These are phyloP conservation scores for Sigmodon hispidus DNA, from an alignment of 2,113 vertebrate genomes.

Conservation along the genomic window DNA sequence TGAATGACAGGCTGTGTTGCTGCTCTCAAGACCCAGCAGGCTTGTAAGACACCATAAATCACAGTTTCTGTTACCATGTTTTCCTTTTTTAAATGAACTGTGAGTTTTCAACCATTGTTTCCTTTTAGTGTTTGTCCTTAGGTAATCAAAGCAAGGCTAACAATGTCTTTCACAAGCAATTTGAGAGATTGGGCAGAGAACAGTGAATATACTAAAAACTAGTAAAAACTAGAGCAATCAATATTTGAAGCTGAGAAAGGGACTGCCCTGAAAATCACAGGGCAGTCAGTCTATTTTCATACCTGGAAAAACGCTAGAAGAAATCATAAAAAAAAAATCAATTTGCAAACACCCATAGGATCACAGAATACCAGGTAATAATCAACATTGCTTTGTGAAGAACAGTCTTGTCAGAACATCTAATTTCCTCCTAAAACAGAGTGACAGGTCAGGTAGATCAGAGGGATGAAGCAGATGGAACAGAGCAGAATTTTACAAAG, in stretches of 20 bases:
- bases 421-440: slow-evolving; percentile 79
- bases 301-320: slow-evolving; percentile 69
- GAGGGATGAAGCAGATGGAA: slow-evolving; percentile 64
- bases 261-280: slow-evolving; percentile 73
- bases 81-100: slow-evolving; percentile 24
- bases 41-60: slow-evolving; percentile 7
- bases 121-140: slow-evolving; percentile 14
- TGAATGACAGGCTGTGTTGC: not conserved
- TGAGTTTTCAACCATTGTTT: slow-evolving; percentile 49
- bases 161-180: slow-evolving; percentile 52
- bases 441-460: slow-evolving; percentile 64
- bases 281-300: slow-evolving; percentile 70
- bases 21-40: not conserved
- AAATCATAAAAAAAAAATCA: slow-evolving; percentile 75
- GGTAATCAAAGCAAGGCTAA: slow-evolving; percentile 39
- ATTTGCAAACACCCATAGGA: slow-evolving; percentile 77
- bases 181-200: slow-evolving; percentile 11
- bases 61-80: not conserved
- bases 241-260: slow-evolving; percentile 66
- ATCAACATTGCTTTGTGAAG: slow-evolving; percentile 73
- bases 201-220: slow-evolving; percentile 39
- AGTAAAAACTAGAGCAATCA: slow-evolving; percentile 12
- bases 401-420: slow-evolving; percentile 76
- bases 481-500: slow-evolving; percentile 68
- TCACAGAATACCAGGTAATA: slow-evolving; percentile 73